These are phyloP conservation scores for Calameuta filiformis DNA, from an alignment of 2,888 invertebrate species.

Conservation along the genomic window DNA sequence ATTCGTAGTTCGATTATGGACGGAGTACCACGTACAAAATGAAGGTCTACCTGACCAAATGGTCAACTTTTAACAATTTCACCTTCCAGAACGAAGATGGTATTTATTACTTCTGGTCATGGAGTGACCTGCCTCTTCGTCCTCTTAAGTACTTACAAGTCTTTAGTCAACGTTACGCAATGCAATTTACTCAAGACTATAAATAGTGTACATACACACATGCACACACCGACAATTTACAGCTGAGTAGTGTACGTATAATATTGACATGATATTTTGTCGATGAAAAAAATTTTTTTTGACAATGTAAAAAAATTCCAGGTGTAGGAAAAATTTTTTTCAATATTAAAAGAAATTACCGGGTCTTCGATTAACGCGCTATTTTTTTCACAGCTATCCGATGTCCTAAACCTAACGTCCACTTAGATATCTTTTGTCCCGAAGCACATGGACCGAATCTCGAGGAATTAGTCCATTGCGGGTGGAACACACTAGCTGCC, in stretches of 20 bases:
- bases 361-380: not conserved
- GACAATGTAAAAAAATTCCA: too few relatives aligned
- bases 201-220: not conserved
- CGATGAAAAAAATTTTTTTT: too few relatives aligned
- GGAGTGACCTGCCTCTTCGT: not conserved
- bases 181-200: not conserved
- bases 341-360: not conserved
- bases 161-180: not conserved
- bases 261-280: not conserved
- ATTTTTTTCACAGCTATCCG: not conserved
- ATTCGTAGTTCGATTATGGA: constrained; percentile 34
- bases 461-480: constrained; percentile 5
- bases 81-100: not conserved
- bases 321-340: not conserved
- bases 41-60: not conserved
- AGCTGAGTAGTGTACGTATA: not conserved
- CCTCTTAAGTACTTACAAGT: not conserved
- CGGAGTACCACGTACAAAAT: not conserved
- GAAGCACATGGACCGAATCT: not conserved
- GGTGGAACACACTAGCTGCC: constrained; percentile 19
- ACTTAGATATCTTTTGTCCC: not conserved
- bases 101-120: not conserved
- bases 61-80: not conserved
- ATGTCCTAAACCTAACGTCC: not conserved
- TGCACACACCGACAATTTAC: not conserved